Conservation (phyloP, 2,888 invertebrate species). For the Drosophila bunnanda region DNA sequence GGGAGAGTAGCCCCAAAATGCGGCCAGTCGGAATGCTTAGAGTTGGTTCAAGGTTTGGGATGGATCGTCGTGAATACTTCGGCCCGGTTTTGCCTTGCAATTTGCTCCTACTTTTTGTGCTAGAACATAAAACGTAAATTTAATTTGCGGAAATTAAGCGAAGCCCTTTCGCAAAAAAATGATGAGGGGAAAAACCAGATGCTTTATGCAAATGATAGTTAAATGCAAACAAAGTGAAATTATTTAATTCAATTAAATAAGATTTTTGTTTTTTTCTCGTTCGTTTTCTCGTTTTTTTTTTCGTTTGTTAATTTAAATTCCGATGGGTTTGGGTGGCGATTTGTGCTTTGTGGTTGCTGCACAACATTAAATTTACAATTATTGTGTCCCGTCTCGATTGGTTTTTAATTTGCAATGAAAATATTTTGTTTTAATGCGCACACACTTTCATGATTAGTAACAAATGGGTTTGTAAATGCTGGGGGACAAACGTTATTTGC, state of each 20-base stretch:
- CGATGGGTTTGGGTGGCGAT: conserved; percentile 27
- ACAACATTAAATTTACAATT: conserved; percentile 52
- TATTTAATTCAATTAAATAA: conserved; percentile 83
- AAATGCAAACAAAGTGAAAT: conserved; percentile 80
- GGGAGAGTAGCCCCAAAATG: conserved; percentile 40
- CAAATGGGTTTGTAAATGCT: conserved; percentile 77
- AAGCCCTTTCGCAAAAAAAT: conserved; percentile 39
- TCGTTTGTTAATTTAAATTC: conserved; percentile 39
- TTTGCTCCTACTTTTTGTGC: conserved; percentile 60
- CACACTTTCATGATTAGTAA: conserved; percentile 71
- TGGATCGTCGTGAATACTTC: conserved; percentile 52
- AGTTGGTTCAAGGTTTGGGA: conserved; percentile 28
- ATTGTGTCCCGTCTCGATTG: conserved; percentile 33
- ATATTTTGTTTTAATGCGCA: conserved; percentile 41
- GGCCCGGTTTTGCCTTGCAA: conserved; percentile 27
- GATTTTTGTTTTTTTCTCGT: conserved; percentile 64
- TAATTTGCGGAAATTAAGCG: conserved; percentile 38
- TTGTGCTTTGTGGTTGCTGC: conserved; percentile 43
- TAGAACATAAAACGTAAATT: conserved; percentile 68
- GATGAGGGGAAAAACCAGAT: conserved; percentile 26
- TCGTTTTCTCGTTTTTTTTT: conserved; percentile 26
- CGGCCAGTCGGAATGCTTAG: conserved; percentile 65
- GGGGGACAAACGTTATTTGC: conserved; percentile 69
- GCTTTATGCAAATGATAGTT: conserved; percentile 53
- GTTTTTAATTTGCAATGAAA: conserved; percentile 41